Conservation (phyloP, 2,113 vertebrate genomes). For the Halichoerus grypus region DNA sequence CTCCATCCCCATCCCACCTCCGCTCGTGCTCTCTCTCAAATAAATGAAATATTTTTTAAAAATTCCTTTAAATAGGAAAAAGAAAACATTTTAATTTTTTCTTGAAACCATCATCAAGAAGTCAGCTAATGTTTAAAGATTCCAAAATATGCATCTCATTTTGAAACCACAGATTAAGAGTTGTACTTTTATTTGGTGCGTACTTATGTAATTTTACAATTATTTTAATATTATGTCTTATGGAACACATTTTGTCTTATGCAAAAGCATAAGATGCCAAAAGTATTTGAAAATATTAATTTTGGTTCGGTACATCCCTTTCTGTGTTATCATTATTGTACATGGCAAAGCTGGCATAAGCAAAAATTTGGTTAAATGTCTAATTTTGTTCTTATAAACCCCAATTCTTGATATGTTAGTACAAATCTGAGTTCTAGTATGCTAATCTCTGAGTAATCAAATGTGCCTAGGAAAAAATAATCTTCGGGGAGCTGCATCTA, state of each 20-base stretch:
- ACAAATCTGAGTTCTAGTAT: constrained; percentile 70
- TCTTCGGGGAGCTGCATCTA: background rate
- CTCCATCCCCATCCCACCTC: background rate
- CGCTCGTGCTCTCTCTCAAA: background rate
- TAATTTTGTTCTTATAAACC: constrained; percentile 43
- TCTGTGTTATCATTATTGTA: constrained; percentile 26
- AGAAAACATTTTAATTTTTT: constrained; percentile 24
- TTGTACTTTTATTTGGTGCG: constrained; percentile 2
- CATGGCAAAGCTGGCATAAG: background rate
- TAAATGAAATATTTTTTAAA: background rate
- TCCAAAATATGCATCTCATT: background rate
- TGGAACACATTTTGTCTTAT: background rate
- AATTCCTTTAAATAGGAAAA: constrained; percentile 24
- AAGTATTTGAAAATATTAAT: constrained; percentile 31
- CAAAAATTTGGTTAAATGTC: constrained; percentile 55
- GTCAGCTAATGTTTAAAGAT: constrained; percentile 24
- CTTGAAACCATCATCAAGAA: constrained; percentile 24
- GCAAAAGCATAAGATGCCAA: constrained; percentile 20
- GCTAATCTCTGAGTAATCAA: constrained; percentile 72
- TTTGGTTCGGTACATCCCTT: background rate
- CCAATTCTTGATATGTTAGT: constrained; percentile 42
- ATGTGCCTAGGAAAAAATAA: constrained; percentile 62
- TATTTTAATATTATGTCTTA: constrained; percentile 34
- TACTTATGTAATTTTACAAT: background rate
- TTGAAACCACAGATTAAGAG: background rate